Base-by-base conservation (phyloP, 2,888 invertebrate genomes). In the Dioctria linearis region DNA sequence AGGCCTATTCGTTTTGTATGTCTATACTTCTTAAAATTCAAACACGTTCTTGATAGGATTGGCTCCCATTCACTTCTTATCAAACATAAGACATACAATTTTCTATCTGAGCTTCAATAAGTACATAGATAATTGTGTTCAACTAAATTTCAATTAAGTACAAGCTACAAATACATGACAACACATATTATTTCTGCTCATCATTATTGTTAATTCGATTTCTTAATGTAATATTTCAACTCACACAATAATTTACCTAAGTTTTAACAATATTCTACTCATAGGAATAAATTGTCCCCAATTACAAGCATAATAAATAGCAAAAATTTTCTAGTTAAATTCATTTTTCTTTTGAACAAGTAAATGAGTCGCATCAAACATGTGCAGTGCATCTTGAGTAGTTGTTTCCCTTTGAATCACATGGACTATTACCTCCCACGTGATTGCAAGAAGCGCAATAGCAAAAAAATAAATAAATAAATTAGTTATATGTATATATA, bases 331-430 rank as follows among this genome's bases (percentile, higher is more conserved):
- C 37, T 49, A 51, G 51, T 37, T 4, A 69, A 51, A 69, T 51
- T 69, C 51, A 9, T 5, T 25, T 69, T 25, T 25, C 25, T 25
- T 25, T 37, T 69, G 51, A 0, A 11, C 37, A 69, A 37, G 51
- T 51, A 51, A 54, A 54, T 54, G 54, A 54, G n/a, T 4, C 11
- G 69, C 39, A 25, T 25, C 25, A 25, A 25, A 39, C 11, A 69
- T 51, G n/a, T 69, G 37, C 69, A 37, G 51, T 37, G 51, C 69
- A 39, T 54, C 51, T 51, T 69, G 69, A 43, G 9, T 51, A 69
- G 69, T 69, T 69, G 69, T 69, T 69, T 69, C 51, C 51, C 69
- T 69, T 69, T 69, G 49, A 69, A 69, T 69, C 69, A 4, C 11
- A 11, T 51, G 69, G 25, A 69, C 9, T 69, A 39, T 13, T 51